Evolutionary conservation across 2,888 invertebrate genomes (phyloP), one percentile per base, ranked within the genome.

Genomic region (Parapristionchus giblindavisi): DNA sequence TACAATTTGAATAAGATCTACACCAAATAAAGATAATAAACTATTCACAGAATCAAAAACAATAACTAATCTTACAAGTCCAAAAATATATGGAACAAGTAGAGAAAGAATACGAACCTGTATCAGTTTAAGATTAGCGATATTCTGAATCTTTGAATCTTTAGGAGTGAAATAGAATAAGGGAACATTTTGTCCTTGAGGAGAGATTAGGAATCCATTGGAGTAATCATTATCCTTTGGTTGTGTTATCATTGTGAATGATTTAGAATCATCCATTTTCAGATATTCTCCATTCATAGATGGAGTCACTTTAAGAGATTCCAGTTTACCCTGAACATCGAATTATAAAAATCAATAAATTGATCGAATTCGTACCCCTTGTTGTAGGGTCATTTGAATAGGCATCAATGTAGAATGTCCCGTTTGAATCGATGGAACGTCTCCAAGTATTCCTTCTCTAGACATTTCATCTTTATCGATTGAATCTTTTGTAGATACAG

Each of bases 111-210:
- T 29, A 1, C 14, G 32, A 32, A 60, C 73, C 51, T 73, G 73
- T 34, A 73, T 40, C 34, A 61, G 34, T 43, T 61, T 60, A 11
- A 73, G 34, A 2, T 51, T 27, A 0, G 61, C 61, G 24, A 73
- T 17, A 32, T 58, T 73, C 34, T 60, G 61, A n/a, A 73, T 32
- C 48, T 61, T 60, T 36, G 73, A 21, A 21, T 73, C 61, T 24
- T 14, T 24, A 0, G 51, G 61, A 2, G 60, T 34, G 73, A 27
- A 73, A 34, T 48, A 61, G 61, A 48, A 73, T 32, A 61, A 24
- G n/a, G 73, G 61, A 4, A 61, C 32, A 0, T 60, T 24, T 21
- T 36, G 48, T 1, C 29, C 29, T 5, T 48, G 48, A 6, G 73
- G 73, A 8, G 73, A 48, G 5, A 73, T 61, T 4, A 73, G 60